Evolutionary conservation across 2,797 vertebrate genomes (phyloP).

Genomic region (Onychomys leucogaster): DNA sequence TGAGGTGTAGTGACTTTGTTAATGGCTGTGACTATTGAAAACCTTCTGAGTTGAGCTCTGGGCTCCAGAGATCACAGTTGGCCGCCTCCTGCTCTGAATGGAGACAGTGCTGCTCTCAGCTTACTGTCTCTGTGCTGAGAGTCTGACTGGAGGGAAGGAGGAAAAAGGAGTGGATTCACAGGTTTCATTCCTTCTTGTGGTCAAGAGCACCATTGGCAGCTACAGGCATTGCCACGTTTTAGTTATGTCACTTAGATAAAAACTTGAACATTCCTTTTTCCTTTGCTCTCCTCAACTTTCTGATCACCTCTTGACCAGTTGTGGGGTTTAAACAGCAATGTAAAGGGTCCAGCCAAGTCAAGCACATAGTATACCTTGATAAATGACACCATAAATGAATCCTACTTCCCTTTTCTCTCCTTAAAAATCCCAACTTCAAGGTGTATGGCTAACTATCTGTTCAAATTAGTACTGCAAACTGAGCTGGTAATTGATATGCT

Average conservation of each 20-base stretch:
- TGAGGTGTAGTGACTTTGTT: background rate
- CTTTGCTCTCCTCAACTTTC: slow-evolving; percentile 26
- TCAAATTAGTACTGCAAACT: slow-evolving; percentile 17
- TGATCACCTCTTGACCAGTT: background rate
- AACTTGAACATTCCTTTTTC: background rate
- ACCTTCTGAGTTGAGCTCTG: background rate
- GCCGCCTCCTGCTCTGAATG: background rate
- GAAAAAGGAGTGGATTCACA: background rate
- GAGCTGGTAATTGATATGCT: background rate
- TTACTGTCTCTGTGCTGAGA: background rate
- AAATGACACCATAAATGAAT: background rate
- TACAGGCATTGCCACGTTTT: background rate
- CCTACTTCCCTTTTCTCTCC: slow-evolving; percentile 37
- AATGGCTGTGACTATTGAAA: slow-evolving; percentile 40
- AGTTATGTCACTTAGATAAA: slow-evolving; percentile 18
- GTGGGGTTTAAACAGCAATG: slow-evolving; percentile 12
- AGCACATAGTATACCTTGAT: background rate
- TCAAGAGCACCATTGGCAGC: background rate
- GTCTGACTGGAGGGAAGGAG: background rate
- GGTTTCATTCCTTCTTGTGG: background rate
- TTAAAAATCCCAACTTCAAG: slow-evolving; percentile 50
- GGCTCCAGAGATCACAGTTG: background rate
- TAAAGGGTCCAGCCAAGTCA: background rate
- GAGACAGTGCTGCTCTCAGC: background rate
- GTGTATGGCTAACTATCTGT: background rate